Evolutionary conservation across 2,888 invertebrate species (phyloP).

Genomic region (Mellilla xanthometata): DNA sequence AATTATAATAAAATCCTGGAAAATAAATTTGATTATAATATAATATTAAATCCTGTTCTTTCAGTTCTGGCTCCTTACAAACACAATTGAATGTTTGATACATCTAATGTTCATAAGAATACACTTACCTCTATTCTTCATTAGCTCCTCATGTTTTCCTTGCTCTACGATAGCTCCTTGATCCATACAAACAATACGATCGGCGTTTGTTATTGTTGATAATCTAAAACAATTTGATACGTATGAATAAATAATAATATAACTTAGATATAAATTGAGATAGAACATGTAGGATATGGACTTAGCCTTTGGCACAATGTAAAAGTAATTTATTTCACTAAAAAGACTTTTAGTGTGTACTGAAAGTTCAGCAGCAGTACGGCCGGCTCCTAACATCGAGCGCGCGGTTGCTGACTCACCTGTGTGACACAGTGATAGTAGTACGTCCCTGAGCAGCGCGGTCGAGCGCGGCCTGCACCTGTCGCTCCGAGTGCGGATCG

Average conservation of each 20-base stretch:
- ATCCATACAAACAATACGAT: slow-evolving; percentile 87
- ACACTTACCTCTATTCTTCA: slow-evolving; percentile 82
- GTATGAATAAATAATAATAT: too few relatives aligned
- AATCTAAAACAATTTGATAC: slow-evolving; percentile 63
- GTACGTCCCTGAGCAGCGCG: slow-evolving; percentile 88
- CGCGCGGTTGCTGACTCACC: slow-evolving; percentile 85
- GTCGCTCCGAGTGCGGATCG: slow-evolving; percentile 90
- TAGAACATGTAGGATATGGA: too few relatives aligned
- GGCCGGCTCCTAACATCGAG: slow-evolving; percentile 89
- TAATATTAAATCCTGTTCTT: too few relatives aligned
- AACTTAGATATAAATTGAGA: too few relatives aligned
- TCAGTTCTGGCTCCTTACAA: too few relatives aligned
- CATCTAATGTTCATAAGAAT: too few relatives aligned
- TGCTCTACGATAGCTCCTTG: slow-evolving; percentile 88
- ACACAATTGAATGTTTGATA: too few relatives aligned
- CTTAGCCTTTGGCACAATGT: too few relatives aligned
- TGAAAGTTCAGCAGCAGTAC: slow-evolving; percentile 88
- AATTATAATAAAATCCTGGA: slow-evolving; percentile 73
- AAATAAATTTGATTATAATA: background rate
- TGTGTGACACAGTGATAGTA: slow-evolving; percentile 85
- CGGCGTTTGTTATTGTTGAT: slow-evolving; percentile 87
- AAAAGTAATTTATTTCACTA: too few relatives aligned
- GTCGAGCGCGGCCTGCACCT: slow-evolving; percentile 90
- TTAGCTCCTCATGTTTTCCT: slow-evolving; percentile 89
- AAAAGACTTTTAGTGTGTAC: too few relatives aligned